Base-by-base conservation (phyloP, 2,113 vertebrate species). In the Neodontobutis hainanensis region DNA sequence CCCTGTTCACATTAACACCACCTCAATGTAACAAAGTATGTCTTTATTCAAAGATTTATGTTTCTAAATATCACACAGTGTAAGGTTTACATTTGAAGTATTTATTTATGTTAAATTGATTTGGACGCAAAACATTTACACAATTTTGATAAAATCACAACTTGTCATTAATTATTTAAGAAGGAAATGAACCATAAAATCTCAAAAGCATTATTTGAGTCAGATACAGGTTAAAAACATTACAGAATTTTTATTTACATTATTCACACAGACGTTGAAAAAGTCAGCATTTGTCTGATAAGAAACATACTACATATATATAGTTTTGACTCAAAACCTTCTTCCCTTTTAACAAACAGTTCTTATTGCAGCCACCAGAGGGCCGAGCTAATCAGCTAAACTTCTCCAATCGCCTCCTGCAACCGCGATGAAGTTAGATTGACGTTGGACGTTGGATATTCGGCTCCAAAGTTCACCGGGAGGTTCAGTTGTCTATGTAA, bases 351-450 rank as follows among this genome's bases (percentile, higher is more conserved):
- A 27, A 27, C 19, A 40, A 5, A 6, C 11, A 46, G 44, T 46
- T 46, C 44, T 12, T 46, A 46, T 46, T 46, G 5, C 44, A 14
- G 4, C 44, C 44, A 46, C 44, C 11, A 46, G 44, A 11, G 44
- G 5, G 44, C 44, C 14, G 44, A 12, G 12, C 3, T 14, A 11
- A 4, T 14, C 11, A 5, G 12, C 44, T 12, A 14, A 9, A 87
- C 8, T 6, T 60, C 19, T 5, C 91, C 90, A 3, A 66, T 84
- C 0, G 87, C 76, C 0, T 90, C 88, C 34, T 89, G 19, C 19
- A 27, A n/a, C n/a, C n/a, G n/a, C n/a, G n/a, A n/a, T n/a, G n/a
- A n/a, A n/a, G n/a, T n/a, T n/a, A n/a, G n/a, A n/a, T n/a, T n/a
- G n/a, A n/a, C n/a, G n/a, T n/a, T n/a, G n/a, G n/a, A n/a, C n/a